Evolutionary conservation across 2,888 invertebrate species (phyloP).

Genomic region (Sthenelais limicola): DNA sequence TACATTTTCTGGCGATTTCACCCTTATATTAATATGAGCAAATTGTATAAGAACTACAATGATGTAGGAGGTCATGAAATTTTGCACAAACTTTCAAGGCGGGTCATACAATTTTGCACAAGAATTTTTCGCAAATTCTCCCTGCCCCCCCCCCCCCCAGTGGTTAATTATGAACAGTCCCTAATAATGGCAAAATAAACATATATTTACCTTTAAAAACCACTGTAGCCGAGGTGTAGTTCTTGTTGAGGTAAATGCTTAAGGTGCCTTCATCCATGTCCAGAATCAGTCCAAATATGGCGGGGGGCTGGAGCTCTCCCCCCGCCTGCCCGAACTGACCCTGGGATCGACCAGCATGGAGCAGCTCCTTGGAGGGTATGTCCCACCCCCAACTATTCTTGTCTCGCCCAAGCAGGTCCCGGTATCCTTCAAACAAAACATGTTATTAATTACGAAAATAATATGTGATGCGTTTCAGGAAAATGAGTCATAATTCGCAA

Average conservation of each 20-base stretch:
- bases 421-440: slow-evolving; percentile 20
- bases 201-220: slow-evolving; percentile 1
- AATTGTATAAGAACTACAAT: too few relatives aligned
- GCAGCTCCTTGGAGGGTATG: slow-evolving; percentile 36
- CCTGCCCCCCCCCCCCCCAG: too few relatives aligned
- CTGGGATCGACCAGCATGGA: neutral
- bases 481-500: too few relatives aligned
- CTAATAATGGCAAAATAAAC: neutral
- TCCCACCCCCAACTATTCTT: slow-evolving; percentile 40
- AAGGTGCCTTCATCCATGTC: slow-evolving; percentile 9
- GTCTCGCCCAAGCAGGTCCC: slow-evolving; percentile 38
- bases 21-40: too few relatives aligned
- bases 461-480: too few relatives aligned
- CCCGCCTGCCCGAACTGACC: neutral
- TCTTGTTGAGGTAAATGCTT: neutral
- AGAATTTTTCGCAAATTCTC: too few relatives aligned
- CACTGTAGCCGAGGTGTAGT: neutral
- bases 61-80: too few relatives aligned
- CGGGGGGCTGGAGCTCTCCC: neutral
- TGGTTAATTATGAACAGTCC: neutral
- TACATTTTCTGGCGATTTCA: too few relatives aligned
- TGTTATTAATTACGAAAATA: too few relatives aligned
- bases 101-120: too few relatives aligned
- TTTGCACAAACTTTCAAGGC: too few relatives aligned
- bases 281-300: slow-evolving; percentile 18